These are phyloP conservation scores for Cliona cf. orientalis DNA, from an alignment of 37 sponge, comb jelly and placozoan species.

Conservation along the genomic window DNA sequence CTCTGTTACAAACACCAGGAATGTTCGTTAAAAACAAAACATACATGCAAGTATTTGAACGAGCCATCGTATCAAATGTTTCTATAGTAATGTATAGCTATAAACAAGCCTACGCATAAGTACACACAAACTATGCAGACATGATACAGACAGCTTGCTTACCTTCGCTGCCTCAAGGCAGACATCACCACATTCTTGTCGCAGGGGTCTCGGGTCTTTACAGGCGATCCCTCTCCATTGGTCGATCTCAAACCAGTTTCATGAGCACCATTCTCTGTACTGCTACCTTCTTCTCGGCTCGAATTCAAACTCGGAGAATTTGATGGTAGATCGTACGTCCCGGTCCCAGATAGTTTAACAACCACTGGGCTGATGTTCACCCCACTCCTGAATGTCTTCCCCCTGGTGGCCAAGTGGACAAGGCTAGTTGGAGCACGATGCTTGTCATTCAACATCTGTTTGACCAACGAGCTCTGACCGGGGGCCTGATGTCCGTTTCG, in stretches of 20 bases:
- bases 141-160: too few relatives aligned
- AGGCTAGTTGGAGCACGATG: slow-evolving; percentile 6
- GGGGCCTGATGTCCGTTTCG: not conserved
- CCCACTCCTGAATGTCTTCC: not conserved
- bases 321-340: not conserved
- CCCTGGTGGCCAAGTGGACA: slow-evolving; percentile 35
- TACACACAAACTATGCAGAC: too few relatives aligned
- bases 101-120: too few relatives aligned
- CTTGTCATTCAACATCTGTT: slow-evolving; percentile 5
- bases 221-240: not conserved
- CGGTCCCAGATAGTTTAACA: slow-evolving; percentile 20
- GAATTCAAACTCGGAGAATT: not conserved
- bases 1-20: too few relatives aligned
- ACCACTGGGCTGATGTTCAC: slow-evolving; percentile 25
- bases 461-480: slow-evolving; percentile 8
- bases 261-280: not conserved
- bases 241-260: not conserved
- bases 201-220: slow-evolving; percentile 33
- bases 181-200: slow-evolving; percentile 50
- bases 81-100: too few relatives aligned
- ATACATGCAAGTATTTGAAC: too few relatives aligned
- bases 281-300: not conserved
- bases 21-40: too few relatives aligned
- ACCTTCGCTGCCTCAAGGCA: slow-evolving; percentile 55
- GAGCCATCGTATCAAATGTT: too few relatives aligned